phyloP scores from a whole-genome alignment of 2,797 vertebrate genomes.

The Enteromius fasciolatus region DNA sequence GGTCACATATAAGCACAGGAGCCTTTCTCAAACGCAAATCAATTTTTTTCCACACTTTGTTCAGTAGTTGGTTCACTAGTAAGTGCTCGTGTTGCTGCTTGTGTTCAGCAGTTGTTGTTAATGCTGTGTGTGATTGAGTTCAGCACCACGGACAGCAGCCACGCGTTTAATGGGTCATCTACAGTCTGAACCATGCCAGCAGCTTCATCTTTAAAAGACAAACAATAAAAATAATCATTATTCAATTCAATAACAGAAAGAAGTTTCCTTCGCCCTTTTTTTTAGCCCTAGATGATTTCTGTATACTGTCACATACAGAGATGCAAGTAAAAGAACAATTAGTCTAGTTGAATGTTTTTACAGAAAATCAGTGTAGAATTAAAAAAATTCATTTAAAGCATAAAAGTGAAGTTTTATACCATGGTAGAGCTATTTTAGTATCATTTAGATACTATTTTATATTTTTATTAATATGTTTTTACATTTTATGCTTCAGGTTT shows the following conservation, averaged over 20 bases:
- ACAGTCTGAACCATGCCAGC: not conserved
- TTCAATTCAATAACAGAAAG: not conserved
- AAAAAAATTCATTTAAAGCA: not conserved
- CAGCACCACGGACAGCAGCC: not conserved
- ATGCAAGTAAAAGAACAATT: not conserved
- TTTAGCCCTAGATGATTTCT: not conserved
- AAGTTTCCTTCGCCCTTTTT: not conserved
- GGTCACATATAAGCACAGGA: not conserved
- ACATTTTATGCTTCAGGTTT: not conserved
- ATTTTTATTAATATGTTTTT: not conserved
- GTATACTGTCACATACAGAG: not conserved
- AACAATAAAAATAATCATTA: not conserved
- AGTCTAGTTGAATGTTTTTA: not conserved
- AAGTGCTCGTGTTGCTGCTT: not conserved
- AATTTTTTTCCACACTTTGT: not conserved
- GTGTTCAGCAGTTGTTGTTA: not conserved
- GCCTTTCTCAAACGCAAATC: not conserved
- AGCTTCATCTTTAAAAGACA: not conserved
- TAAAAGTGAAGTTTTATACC: not conserved
- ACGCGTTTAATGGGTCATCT: accelerated
- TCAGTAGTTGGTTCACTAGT: not conserved
- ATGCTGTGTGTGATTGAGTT: not conserved
- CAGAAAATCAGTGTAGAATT: not conserved
- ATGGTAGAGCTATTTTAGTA: not conserved
- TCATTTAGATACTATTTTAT: not conserved